Base-by-base conservation (phyloP, 2,888 invertebrate genomes). In the Alsophila aescularia region DNA sequence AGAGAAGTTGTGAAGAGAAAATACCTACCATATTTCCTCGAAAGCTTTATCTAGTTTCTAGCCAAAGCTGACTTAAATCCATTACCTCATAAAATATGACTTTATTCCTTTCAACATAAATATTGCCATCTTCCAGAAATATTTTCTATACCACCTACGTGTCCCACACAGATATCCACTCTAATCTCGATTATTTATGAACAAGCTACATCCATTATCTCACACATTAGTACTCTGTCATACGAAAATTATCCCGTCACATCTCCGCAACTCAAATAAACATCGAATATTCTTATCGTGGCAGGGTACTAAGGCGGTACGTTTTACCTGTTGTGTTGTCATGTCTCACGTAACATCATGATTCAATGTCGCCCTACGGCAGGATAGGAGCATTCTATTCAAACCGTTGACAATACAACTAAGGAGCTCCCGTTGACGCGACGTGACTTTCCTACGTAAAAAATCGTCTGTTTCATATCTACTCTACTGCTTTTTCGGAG, bases 361-460 rank as follows among this genome's bases (percentile, higher is more conserved):
- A 66, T 45, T 58, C 58, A 62, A 69, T 66, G 73, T 41, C 61
- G 64, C 52, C 66, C 66, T 66, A 66, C 32, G 40, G 41, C 65
- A 71, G 68, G 70, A 66, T 62, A 64, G 64, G 62, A 70, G 63
- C 62, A 69, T 71, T 68, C 76, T 77, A 79, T 83, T 83, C 81
- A 79, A 61, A 68, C 62, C 68, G 69, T 62, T 64, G 63, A 81
- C 81, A 81, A 80, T 79, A 74, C 75, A 72, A 67, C 63, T 66
- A 63, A 61, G 69, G 61, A 71, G 32, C 66, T 69, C 69, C 71
- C 72, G 73, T 73, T 71, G 71, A 67, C 63, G 61, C 66, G 62
- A 72, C 75, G 70, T 77, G 77, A 77, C 76, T 73, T 61, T 59
- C 57, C 67, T 70, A 59, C 53, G 62, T 65, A 73, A 70, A 66